phyloP scores from a whole-genome alignment of 2,797 vertebrate species.

The Mormyrus proboscirostris region DNA sequence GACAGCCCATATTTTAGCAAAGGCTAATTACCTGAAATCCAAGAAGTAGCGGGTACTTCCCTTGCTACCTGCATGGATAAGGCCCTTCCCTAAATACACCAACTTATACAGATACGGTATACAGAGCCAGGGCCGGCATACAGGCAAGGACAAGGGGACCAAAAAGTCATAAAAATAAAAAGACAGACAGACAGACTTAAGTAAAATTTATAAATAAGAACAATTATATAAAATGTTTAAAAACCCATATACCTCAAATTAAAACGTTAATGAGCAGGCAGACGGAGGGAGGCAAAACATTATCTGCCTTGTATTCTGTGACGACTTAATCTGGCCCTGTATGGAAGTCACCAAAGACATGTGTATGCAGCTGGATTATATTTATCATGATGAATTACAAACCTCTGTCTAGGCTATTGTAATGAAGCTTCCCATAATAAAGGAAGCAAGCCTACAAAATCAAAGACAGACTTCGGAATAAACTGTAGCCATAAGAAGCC shows the following conservation, averaged over 20 bases:
- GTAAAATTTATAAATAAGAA: background rate
- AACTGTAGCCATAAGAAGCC: background rate
- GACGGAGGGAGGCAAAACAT: background rate
- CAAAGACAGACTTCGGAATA: background rate
- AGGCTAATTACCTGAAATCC: background rate
- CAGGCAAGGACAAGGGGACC: background rate
- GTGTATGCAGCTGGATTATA: background rate
- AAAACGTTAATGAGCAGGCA: background rate
- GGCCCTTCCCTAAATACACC: background rate
- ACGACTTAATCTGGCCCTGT: background rate
- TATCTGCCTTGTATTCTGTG: background rate
- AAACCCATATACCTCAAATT: background rate
- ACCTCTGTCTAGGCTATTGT: background rate
- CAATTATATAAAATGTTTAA: background rate
- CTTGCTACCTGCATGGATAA: background rate
- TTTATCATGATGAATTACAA: background rate
- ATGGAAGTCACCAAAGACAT: background rate
- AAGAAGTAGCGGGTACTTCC: background rate
- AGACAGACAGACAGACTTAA: background rate
- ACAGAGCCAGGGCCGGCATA: background rate
- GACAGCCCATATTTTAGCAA: background rate
- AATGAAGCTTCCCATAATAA: background rate
- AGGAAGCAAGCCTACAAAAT: background rate
- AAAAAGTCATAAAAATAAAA: background rate
- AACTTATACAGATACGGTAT: background rate